phyloP scores from a whole-genome alignment of 2,888 invertebrate genomes.

The Latrodectus hesperus region DNA sequence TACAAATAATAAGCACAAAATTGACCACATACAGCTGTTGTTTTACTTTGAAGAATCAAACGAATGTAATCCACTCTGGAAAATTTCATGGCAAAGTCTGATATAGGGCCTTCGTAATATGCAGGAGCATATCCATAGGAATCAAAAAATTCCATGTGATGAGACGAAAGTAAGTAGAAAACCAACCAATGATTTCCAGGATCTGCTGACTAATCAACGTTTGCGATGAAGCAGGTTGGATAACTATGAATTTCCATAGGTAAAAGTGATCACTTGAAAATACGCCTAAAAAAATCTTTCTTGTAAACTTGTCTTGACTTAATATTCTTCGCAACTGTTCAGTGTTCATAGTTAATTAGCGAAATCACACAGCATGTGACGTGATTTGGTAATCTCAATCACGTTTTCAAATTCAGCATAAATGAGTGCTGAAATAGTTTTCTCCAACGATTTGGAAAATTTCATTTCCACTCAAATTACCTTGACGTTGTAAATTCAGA shows the following conservation, averaged over 20 bases:
- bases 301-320: not conserved
- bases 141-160: constrained; percentile 41
- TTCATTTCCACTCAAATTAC: constrained; percentile 32
- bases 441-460: not conserved
- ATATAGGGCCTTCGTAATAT: constrained; percentile 8
- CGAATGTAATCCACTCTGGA: constrained; percentile 5
- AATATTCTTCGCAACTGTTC: not conserved
- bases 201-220: constrained; percentile 15
- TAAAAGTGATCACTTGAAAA: constrained; percentile 22
- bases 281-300: constrained; percentile 9
- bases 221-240: constrained; percentile 13
- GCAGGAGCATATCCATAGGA: constrained; percentile 38
- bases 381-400: constrained; percentile 70
- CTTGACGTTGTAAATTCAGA: constrained; percentile 21
- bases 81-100: not conserved
- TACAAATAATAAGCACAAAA: constrained; percentile 7
- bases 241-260: not conserved
- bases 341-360: constrained; percentile 18
- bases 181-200: constrained; percentile 53
- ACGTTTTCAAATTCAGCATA: constrained; percentile 60
- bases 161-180: constrained; percentile 15
- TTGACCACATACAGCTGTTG: constrained; percentile 13
- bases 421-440: constrained; percentile 14
- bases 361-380: constrained; percentile 12
- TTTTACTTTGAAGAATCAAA: not conserved